Evolutionary conservation across 2,888 invertebrate species (phyloP), one percentile per base, ranked within the genome.

Genomic region (Erpobdella octoculata): DNA sequence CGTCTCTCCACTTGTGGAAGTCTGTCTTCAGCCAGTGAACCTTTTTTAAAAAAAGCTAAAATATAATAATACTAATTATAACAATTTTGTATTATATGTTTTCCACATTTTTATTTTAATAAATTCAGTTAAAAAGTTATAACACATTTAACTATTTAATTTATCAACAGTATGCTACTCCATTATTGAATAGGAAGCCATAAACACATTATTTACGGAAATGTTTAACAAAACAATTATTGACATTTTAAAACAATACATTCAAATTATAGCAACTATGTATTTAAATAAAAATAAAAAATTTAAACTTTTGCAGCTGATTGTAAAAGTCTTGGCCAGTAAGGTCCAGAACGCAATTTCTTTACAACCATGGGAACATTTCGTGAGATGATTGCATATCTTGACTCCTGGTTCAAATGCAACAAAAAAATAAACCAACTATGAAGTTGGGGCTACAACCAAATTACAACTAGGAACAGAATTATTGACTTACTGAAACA

Each of bases 1-100:
- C 96, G 85, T 96, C 96, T 85, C 89, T 89, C 96, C 95, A 97
- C 85, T 94, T 94, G 82, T 92, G 91, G 83, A 97, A 97, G 83
- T 97, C 96, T 78, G 93, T 90, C 86, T 95, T 96, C 78, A 96
- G 86, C 89, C 94, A 96, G 83, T 94, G 93, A 78, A 89, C 89
- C 85, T 82, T n/a, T n/a, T n/a, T n/a, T n/a, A n/a, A n/a, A n/a
- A n/a, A n/a, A n/a, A n/a, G n/a, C n/a, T n/a, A n/a, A n/a, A n/a
- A n/a, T n/a, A n/a, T n/a, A n/a, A n/a, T n/a, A n/a, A n/a, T n/a
- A n/a, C n/a, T n/a, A n/a, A n/a, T n/a, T n/a, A n/a, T n/a, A n/a
- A n/a, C n/a, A n/a, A n/a, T n/a, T n/a, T n/a, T n/a, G n/a, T n/a
- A n/a, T n/a, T n/a, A n/a, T n/a, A n/a, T n/a, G n/a, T n/a, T n/a